phyloP scores from a whole-genome alignment of 2,888 invertebrate genomes.

The Ophion obscuratus region DNA sequence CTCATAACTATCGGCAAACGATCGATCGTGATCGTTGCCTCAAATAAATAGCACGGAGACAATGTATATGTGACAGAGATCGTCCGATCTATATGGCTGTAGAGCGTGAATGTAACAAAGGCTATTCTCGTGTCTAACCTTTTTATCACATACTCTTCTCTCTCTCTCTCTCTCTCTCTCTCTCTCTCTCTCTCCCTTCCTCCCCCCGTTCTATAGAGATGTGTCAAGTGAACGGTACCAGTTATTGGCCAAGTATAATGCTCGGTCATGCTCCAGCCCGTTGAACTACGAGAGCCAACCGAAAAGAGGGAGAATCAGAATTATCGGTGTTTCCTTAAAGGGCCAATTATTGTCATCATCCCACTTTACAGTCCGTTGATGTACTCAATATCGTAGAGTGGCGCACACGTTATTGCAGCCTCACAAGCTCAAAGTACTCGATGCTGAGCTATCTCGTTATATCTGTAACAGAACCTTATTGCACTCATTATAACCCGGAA shows the following conservation, averaged over 20 bases:
- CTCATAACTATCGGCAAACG: slow-evolving; percentile 64
- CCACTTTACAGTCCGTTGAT: slow-evolving; percentile 17
- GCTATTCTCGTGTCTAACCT: slow-evolving; percentile 22
- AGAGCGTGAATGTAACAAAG: slow-evolving; percentile 39
- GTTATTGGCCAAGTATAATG: slow-evolving; percentile 37
- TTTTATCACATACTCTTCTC: slow-evolving; percentile 15
- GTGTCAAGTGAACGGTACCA: slow-evolving; percentile 4
- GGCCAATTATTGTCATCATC: slow-evolving; percentile 40
- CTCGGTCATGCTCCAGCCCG: not conserved
- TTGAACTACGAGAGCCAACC: not conserved
- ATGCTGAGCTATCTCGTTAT: slow-evolving; percentile 41
- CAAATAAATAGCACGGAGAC: slow-evolving; percentile 25
- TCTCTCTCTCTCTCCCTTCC: slow-evolving; percentile 10
- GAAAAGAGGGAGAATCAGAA: slow-evolving; percentile 19
- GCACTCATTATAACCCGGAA: slow-evolving; percentile 25
- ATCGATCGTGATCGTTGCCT: slow-evolving; percentile 70
- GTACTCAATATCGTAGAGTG: slow-evolving; percentile 21
- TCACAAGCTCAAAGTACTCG: slow-evolving; percentile 11
- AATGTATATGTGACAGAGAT: slow-evolving; percentile 32
- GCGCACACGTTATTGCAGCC: slow-evolving; percentile 6
- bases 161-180: slow-evolving; percentile 21
- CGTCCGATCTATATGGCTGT: slow-evolving; percentile 20
- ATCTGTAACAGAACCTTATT: slow-evolving; percentile 38
- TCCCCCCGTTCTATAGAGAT: slow-evolving; percentile 27
- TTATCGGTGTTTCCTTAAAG: slow-evolving; percentile 23